These are phyloP conservation scores for Chelonus insularis DNA, from an alignment of 1,140 invertebrate genomes.

Conservation along the genomic window DNA sequence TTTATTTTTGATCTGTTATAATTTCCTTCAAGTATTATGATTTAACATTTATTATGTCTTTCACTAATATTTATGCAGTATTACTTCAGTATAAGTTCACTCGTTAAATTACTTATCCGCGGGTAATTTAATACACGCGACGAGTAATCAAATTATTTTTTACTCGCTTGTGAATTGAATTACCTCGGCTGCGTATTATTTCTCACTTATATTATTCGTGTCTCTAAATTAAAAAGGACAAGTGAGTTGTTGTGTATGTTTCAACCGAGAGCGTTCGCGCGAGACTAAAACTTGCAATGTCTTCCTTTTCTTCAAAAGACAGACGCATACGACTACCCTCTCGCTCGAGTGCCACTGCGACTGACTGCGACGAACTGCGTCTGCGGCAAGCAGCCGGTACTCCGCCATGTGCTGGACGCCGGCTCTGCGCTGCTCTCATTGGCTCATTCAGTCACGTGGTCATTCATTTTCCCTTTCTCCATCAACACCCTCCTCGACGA, in stretches of 20 bases:
- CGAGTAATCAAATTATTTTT: too few species aligned
- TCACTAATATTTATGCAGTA: too few species aligned
- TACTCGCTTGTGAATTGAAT: too few species aligned
- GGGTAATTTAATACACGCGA: too few species aligned
- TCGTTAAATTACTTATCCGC: too few species aligned
- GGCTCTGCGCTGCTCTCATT: conserved; percentile 24
- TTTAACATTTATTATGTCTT: too few species aligned
- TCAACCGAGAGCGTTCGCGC: conserved; percentile 32
- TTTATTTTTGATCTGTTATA: too few species aligned
- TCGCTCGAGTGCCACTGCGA: conserved; percentile 55
- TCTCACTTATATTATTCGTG: background rate
- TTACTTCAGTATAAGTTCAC: too few species aligned
- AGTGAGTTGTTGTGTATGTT: background rate
- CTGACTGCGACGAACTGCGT: conserved; percentile 56
- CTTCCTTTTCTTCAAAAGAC: conserved; percentile 27
- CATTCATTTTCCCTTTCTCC: too few species aligned
- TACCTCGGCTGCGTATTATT: too few species aligned
- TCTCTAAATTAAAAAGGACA: background rate
- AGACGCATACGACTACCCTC: conserved; percentile 53
- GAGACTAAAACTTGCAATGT: conserved; percentile 12
- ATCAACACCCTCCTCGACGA: conserved; percentile 16
- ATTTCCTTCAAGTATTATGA: too few species aligned
- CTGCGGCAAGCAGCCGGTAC: conserved; percentile 41
- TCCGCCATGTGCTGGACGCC: conserved; percentile 34
- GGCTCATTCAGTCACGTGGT: conserved; percentile 27